phyloP scores from a whole-genome alignment of 1,140 invertebrate species.

The Caenorhabditis remanei region DNA sequence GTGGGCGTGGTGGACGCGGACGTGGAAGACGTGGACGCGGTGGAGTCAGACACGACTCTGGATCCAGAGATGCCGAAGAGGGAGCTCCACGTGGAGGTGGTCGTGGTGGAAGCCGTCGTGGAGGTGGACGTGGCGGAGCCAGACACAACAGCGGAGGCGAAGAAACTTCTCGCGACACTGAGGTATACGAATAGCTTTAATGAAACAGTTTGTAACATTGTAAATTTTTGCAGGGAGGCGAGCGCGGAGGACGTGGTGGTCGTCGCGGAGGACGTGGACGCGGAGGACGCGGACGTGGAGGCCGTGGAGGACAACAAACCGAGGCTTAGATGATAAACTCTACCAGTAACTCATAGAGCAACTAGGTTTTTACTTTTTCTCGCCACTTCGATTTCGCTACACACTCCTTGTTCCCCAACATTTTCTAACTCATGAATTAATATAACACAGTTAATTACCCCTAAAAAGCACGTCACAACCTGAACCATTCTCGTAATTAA shows the following conservation, averaged over 20 bases:
- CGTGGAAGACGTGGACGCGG: conserved; percentile 70
- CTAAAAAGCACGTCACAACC: conserved; percentile 33
- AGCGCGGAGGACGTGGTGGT: conserved; percentile 54
- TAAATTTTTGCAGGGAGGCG: conserved; percentile 5
- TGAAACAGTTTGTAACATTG: neutral
- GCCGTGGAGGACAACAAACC: conserved; percentile 59
- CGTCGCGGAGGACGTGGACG: conserved; percentile 60
- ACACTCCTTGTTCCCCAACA: neutral
- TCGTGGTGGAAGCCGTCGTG: conserved; percentile 63
- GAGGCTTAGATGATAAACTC: conserved; percentile 7
- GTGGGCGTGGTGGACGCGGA: conserved; percentile 64
- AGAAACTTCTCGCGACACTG: neutral
- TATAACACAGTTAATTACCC: conserved; percentile 43
- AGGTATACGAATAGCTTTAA: neutral
- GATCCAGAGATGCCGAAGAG: conserved; percentile 64
- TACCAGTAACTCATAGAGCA: conserved; percentile 34
- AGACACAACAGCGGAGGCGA: conserved; percentile 40
- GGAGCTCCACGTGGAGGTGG: conserved; percentile 63
- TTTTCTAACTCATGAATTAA: conserved; percentile 19
- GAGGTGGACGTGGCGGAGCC: conserved; percentile 70
- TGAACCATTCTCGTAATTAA: conserved; percentile 60
- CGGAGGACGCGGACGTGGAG: conserved; percentile 56
- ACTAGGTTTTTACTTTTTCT: conserved; percentile 25
- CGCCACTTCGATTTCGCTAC: neutral
- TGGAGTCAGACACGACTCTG: conserved; percentile 69